Evolutionary conservation across 2,797 vertebrate species (phyloP), one percentile per base, ranked within the genome.

Genomic region (Sebastes oblongus): DNA sequence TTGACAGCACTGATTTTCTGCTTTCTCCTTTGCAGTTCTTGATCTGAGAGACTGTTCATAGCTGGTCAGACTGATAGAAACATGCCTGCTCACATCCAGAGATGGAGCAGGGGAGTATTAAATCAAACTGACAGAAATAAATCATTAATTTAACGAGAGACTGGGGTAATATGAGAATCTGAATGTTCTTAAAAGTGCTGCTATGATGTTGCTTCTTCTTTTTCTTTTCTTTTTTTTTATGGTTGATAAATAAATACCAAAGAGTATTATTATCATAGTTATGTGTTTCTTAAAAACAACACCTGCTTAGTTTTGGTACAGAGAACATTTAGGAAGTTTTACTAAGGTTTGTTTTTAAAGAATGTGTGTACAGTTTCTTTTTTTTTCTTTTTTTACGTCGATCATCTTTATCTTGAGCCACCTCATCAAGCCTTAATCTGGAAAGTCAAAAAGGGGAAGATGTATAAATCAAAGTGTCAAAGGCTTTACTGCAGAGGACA

Each of bases 111-210:
- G 90, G 80, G 80, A 87, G 86, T 86, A 88, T 91, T 88, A 90
- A 85, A 89, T 89, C 86, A 81, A 86, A 93, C 82, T 58, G 76
- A 50, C 54, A 69, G 81, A 77, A 66, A n/a, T 52, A 52, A 72
- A 22, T 32, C 78, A 54, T 70, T 88, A 27, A 88, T 13, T 87
- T 89, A 81, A 42, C 78, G 72, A 72, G 79, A 89, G 85, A 75
- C 84, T 77, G 92, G 89, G 88, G 70, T 79, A 77, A 88, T 87
- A 67, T 62, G 86, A 93, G 94, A 89, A 90, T 90, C 77, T 68
- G 95, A 95, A 96, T 94, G 95, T 95, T 93, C 95, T 96, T 91
- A 93, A 92, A 95, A 93, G 95, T 97, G 97, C 97, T 98, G 97
- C 97, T 98, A 96, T 84, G 72, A 94, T 90, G 87, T 94, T 83